These are phyloP conservation scores for Megalonaias nervosa DNA, from an alignment of 1,140 invertebrate species.

Conservation along the genomic window DNA sequence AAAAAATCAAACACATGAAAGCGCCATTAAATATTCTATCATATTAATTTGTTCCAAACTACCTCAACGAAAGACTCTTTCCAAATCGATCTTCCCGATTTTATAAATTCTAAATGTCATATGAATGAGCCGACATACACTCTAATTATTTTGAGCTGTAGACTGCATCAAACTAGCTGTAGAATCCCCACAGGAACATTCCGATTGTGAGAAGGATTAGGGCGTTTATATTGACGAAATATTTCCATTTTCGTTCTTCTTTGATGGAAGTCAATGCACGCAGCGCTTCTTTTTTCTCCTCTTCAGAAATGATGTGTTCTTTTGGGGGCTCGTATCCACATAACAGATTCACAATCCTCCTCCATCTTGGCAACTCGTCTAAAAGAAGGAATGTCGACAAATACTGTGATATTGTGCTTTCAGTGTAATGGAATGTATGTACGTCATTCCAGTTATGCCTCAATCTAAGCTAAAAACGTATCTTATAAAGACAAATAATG, in stretches of 20 bases:
- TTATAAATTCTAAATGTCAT: too few species aligned
- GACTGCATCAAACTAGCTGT: neutral
- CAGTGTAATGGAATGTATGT: neutral
- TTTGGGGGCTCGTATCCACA: conserved; percentile 59
- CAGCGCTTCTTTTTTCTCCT: conserved; percentile 41
- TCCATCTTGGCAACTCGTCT: conserved; percentile 41
- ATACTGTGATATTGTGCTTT: neutral
- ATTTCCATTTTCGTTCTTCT: conserved; percentile 54
- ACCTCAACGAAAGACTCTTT: too few species aligned
- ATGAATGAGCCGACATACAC: too few species aligned
- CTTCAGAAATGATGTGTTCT: conserved; percentile 38
- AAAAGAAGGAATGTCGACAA: neutral
- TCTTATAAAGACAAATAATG: neutral
- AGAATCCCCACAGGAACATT: conserved; percentile 66
- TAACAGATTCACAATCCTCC: conserved; percentile 43
- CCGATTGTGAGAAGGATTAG: conserved; percentile 59
- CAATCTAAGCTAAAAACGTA: neutral
- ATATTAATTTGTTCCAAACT: too few species aligned
- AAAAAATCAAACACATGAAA: too few species aligned
- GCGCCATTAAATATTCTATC: too few species aligned
- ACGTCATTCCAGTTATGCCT: neutral
- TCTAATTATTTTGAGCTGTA: too few species aligned
- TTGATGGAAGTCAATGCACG: conserved; percentile 52
- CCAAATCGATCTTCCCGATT: too few species aligned
- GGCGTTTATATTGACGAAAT: conserved; percentile 61